phyloP scores from a whole-genome alignment of 2,113 vertebrate species.

The Chionomys nivalis region DNA sequence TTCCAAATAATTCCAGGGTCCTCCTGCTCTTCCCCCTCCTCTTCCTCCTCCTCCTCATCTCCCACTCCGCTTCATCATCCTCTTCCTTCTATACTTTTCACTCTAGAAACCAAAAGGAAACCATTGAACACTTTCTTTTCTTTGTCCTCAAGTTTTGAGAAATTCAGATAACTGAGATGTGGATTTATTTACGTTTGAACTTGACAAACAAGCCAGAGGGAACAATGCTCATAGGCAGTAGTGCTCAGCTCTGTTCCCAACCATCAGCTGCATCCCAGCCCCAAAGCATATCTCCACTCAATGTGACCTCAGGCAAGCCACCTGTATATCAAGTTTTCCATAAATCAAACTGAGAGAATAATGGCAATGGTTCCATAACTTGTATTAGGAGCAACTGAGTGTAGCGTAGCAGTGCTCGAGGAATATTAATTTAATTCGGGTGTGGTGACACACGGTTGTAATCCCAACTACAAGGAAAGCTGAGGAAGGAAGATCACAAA shows the following conservation, averaged over 20 bases:
- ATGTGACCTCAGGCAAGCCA: neutral
- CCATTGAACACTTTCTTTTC: neutral
- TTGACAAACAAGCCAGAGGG: neutral
- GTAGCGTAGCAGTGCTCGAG: neutral
- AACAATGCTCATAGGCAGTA: accelerated
- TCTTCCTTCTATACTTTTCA: neutral
- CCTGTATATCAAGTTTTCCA: neutral
- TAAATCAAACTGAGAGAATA: neutral
- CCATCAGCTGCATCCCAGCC: neutral
- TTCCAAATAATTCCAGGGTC: conserved; percentile 7
- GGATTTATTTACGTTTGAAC: neutral
- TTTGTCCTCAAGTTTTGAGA: neutral
- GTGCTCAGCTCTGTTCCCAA: accelerated
- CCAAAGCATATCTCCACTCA: neutral
- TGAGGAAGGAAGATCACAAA: neutral
- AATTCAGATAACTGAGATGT: neutral
- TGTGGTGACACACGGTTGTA: neutral
- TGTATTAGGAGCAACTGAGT: neutral
- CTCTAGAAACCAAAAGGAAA: neutral
- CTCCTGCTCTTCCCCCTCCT: accelerated
- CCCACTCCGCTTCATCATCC: neutral
- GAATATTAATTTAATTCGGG: neutral
- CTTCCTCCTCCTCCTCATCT: neutral
- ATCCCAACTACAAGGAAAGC: neutral
- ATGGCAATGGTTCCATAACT: neutral